A percentile compares a stretch with the other conserved stretches of the same genome.
Evolutionary conservation across 2,113 vertebrate genomes (phyloP).

Genomic region (Melospiza georgiana): DNA sequence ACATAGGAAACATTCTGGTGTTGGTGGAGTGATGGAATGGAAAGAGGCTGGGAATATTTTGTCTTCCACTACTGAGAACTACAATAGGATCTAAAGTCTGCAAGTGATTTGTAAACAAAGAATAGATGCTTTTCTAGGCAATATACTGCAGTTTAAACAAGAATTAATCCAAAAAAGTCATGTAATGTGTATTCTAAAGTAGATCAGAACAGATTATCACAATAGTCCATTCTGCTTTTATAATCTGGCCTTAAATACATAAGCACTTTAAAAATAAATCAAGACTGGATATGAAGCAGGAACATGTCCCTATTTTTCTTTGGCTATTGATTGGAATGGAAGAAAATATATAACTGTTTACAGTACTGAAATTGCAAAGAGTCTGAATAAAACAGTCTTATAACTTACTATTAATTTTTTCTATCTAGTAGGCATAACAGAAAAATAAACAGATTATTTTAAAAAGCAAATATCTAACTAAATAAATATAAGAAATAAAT

Average conservation of each 20-base stretch:
- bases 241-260: slow-evolving; percentile 31
- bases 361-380: neutral
- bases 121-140: slow-evolving; percentile 17
- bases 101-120: slow-evolving; percentile 34
- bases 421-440: neutral
- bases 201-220: slow-evolving; percentile 60
- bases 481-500: neutral
- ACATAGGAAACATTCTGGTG: neutral
- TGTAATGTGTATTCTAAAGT: slow-evolving; percentile 47
- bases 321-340: neutral
- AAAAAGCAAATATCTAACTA: neutral
- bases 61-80: neutral
- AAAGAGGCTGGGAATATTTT: neutral
- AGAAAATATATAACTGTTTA: neutral
- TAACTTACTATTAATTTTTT: neutral
- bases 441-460: neutral
- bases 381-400: neutral
- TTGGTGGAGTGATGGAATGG: neutral
- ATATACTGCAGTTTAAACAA: slow-evolving; percentile 33
- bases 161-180: slow-evolving; percentile 47
- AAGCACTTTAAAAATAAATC: slow-evolving; percentile 50
- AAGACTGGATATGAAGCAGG: neutral
- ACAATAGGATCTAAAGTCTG: slow-evolving; percentile 26
- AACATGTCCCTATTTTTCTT: neutral
- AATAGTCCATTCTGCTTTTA: slow-evolving; percentile 23